Percentiles rank a stretch among this genome's conserved stretches.
phyloP scores from a whole-genome alignment of 2,797 vertebrate genomes.

The Muscicapa comitata region DNA sequence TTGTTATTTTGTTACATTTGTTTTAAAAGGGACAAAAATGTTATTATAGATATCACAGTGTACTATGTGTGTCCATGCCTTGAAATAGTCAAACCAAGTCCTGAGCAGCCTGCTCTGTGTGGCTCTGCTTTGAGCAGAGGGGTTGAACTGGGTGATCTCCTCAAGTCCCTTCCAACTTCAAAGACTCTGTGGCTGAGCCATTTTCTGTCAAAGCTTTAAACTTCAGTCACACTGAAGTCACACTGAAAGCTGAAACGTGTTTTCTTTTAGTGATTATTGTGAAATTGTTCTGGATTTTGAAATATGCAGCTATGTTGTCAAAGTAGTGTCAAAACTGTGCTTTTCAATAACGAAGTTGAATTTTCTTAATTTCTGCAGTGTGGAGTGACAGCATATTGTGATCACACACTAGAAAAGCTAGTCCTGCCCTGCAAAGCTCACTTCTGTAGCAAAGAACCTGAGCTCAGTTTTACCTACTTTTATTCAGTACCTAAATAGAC shows the following conservation, averaged over 20 bases:
- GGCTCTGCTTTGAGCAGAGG: neutral
- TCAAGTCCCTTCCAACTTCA: neutral
- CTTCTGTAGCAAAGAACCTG: neutral
- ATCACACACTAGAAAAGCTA: neutral
- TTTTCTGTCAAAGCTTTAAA: neutral
- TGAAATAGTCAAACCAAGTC: neutral
- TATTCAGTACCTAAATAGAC: neutral
- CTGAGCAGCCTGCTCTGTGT: neutral
- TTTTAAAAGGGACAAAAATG: neutral
- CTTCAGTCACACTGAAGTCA: neutral
- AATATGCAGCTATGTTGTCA: neutral
- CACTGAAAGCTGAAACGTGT: neutral
- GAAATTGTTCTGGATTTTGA: neutral
- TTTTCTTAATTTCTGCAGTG: neutral
- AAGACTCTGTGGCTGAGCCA: rapidly evolving
- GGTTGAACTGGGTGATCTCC: neutral
- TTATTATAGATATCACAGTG: neutral
- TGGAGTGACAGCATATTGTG: neutral
- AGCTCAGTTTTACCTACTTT: neutral
- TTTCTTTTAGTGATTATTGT: neutral
- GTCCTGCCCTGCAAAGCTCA: neutral
- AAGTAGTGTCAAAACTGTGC: neutral
- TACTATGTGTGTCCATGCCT: neutral
- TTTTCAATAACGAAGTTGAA: neutral
- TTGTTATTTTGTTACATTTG: neutral